phyloP scores from a whole-genome alignment of 2,888 invertebrate genomes.

The Drosophila emarginata region DNA sequence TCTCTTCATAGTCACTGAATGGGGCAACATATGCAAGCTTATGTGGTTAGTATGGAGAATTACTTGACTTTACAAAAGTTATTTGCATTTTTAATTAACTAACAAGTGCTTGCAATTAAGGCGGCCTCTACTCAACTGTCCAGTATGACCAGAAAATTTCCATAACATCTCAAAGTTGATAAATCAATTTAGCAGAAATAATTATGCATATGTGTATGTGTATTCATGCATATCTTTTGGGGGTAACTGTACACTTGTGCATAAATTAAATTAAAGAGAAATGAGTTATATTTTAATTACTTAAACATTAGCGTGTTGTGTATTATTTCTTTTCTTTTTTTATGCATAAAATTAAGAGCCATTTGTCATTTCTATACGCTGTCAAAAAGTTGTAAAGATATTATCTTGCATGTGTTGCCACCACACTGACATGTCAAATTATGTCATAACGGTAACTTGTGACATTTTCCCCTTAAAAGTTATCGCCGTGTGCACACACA shows the following conservation, averaged over 20 bases:
- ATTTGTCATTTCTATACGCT: constrained; percentile 37
- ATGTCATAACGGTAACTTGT: constrained; percentile 15
- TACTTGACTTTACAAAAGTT: constrained; percentile 22
- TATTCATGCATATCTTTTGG: constrained; percentile 11
- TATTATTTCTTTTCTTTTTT: constrained; percentile 11
- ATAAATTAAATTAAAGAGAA: constrained; percentile 1
- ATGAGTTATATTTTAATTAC: constrained; percentile 45
- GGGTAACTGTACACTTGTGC: constrained; percentile 35
- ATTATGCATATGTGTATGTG: not conserved
- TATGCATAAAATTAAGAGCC: constrained; percentile 29
- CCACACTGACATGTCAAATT: constrained; percentile 12
- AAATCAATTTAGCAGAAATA: constrained; percentile 61
- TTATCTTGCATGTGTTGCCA: constrained; percentile 15
- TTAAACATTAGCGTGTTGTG: constrained; percentile 24
- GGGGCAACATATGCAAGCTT: not conserved
- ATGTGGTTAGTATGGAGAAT: not conserved
- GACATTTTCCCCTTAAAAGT: constrained; percentile 41
- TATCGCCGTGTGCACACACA: constrained; percentile 24
- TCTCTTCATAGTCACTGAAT: not conserved
- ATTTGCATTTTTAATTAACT: constrained; percentile 71
- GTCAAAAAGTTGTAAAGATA: constrained; percentile 44
- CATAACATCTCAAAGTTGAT: constrained; percentile 12
- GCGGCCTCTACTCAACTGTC: constrained; percentile 29
- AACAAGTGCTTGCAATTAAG: constrained; percentile 67
- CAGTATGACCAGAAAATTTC: constrained; percentile 23